phyloP scores from a whole-genome alignment of 2,888 invertebrate genomes.

The Brachylomia viminalis region DNA sequence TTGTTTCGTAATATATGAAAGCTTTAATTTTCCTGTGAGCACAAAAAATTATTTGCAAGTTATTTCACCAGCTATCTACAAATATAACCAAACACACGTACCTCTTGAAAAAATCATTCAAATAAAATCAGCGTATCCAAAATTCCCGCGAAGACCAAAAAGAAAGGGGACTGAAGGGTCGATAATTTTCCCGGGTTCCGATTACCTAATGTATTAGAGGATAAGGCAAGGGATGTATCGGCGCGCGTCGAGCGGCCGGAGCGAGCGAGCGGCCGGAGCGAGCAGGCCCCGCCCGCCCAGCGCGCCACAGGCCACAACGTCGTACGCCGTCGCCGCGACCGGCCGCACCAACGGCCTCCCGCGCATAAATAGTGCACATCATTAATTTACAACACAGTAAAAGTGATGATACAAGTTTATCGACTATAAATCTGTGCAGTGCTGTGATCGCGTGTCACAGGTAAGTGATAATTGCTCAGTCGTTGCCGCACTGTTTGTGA shows the following conservation, averaged over 20 bases:
- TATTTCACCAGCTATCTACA: neutral
- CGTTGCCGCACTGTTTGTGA: constrained; percentile 84
- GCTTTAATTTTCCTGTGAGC: neutral
- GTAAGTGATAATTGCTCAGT: constrained; percentile 90
- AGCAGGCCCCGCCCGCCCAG: constrained; percentile 84
- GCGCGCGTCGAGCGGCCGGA: constrained; percentile 76
- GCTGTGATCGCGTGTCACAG: constrained; percentile 89
- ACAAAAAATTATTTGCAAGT: neutral
- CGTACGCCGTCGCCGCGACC: constrained; percentile 81
- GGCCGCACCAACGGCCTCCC: constrained; percentile 78
- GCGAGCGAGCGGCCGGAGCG: constrained; percentile 68
- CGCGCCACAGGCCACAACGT: constrained; percentile 77
- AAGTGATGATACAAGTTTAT: constrained; percentile 90
- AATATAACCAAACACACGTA: neutral
- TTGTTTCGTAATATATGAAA: neutral
- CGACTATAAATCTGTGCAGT: constrained; percentile 89
- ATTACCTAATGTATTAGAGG: constrained; percentile 67
- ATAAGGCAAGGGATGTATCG: constrained; percentile 75
- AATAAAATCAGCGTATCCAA: constrained; percentile 13
- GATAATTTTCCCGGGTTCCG: constrained; percentile 66
- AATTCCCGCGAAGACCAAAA: constrained; percentile 36
- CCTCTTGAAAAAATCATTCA: constrained; percentile 24
- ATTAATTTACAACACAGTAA: constrained; percentile 89
- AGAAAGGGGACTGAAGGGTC: constrained; percentile 64
- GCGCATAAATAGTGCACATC: constrained; percentile 83